These are phyloP conservation scores for Meiosimyza platycephala DNA, from an alignment of 2,888 invertebrate genomes.

Conservation along the genomic window DNA sequence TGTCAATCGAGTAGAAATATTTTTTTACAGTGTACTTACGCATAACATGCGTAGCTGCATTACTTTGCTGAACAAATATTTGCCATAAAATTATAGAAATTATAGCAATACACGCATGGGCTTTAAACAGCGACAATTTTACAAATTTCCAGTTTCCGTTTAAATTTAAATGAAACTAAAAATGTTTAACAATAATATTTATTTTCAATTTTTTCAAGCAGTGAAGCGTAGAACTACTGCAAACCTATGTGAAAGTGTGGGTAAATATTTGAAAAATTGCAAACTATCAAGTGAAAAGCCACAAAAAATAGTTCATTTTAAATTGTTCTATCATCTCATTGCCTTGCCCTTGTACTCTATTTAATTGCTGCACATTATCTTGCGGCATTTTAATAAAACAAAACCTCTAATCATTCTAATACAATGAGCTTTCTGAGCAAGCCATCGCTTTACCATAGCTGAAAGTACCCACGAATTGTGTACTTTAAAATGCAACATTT, in stretches of 20 bases:
- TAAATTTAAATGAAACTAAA: neutral
- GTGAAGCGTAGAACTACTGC: slow-evolving; percentile 22
- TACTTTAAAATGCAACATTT: neutral
- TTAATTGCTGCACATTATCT: too few species aligned
- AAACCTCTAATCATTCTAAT: too few species aligned
- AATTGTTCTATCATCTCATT: too few species aligned
- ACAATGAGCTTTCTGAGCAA: too few species aligned
- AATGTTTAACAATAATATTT: slow-evolving; percentile 3
- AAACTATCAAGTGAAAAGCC: neutral
- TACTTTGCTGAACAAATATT: slow-evolving; percentile 6
- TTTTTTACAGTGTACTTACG: neutral
- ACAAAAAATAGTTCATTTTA: neutral
- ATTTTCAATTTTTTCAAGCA: slow-evolving; percentile 23
- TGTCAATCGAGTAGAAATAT: neutral
- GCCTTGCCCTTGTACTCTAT: too few species aligned
- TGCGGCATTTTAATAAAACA: too few species aligned
- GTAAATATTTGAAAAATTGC: neutral
- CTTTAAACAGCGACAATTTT: neutral
- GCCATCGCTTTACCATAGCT: too few species aligned
- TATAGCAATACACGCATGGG: slow-evolving; percentile 13
- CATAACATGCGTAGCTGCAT: slow-evolving; percentile 19
- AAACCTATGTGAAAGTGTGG: slow-evolving; percentile 32
- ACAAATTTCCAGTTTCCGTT: slow-evolving; percentile 32
- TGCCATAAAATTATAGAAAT: slow-evolving; percentile 17
- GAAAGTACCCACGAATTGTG: neutral